These are phyloP conservation scores for Silvanus unidentatus DNA, from an alignment of 2,888 invertebrate species.

Conservation along the genomic window DNA sequence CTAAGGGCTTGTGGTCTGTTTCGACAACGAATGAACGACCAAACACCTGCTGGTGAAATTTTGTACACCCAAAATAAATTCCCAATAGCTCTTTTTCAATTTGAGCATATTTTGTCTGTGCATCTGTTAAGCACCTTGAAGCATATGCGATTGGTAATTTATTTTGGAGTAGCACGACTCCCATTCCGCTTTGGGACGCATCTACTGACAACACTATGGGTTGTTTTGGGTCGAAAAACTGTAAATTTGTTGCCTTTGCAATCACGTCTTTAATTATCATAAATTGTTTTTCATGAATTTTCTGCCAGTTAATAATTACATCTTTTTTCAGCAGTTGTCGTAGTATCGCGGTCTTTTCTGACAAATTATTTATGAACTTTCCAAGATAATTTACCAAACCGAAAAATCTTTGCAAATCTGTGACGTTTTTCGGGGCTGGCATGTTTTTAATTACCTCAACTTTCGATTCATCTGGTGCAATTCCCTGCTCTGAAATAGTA, in stretches of 20 bases:
- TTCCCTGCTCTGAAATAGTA: slow-evolving; percentile 23
- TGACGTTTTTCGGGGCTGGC: slow-evolving; percentile 11
- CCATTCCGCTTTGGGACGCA: background rate
- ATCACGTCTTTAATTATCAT: background rate
- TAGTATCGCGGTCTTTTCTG: background rate
- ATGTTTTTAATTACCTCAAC: slow-evolving; percentile 18
- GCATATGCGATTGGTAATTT: background rate
- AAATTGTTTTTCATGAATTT: no score
- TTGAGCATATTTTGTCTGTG: background rate
- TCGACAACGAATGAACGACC: background rate
- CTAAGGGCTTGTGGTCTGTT: background rate
- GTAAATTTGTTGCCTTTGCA: no score
- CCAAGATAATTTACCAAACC: background rate
- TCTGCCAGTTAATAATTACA: no score
- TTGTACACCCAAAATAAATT: background rate
- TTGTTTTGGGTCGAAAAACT: no score
- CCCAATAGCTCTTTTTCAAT: background rate
- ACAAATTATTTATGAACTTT: background rate
- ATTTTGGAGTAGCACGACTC: background rate
- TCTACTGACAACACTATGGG: slow-evolving; percentile 1
- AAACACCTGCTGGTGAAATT: background rate
- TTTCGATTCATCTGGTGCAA: slow-evolving; percentile 17
- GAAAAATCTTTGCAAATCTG: background rate
- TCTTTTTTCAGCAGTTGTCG: background rate
- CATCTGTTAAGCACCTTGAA: background rate